These are phyloP conservation scores for Vimba vimba DNA, from an alignment of 2,113 vertebrate species.

Conservation along the genomic window DNA sequence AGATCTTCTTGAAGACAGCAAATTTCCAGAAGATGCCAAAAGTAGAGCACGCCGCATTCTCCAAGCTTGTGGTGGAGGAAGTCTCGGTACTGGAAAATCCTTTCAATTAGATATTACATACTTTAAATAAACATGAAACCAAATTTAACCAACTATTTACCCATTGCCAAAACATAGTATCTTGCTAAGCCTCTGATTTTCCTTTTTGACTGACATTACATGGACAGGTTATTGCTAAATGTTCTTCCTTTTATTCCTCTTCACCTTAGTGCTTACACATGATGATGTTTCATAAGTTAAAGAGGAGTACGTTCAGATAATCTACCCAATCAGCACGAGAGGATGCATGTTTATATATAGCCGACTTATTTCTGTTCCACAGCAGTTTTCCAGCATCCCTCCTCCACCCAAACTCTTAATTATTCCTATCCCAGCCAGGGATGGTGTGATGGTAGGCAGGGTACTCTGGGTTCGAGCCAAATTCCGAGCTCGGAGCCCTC, in stretches of 20 bases:
- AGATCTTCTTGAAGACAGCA: slow-evolving; percentile 67
- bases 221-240: not conserved
- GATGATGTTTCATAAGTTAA: no score
- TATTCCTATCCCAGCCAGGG: no score
- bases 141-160: not conserved
- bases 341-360: no score
- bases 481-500: no score
- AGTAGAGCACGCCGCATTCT: slow-evolving; percentile 69
- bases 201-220: not conserved
- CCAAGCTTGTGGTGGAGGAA: slow-evolving; percentile 72
- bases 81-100: slow-evolving; percentile 69
- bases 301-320: no score
- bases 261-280: not conserved
- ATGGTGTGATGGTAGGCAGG: no score
- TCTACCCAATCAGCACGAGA: no score
- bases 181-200: not conserved
- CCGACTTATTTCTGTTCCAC: no score
- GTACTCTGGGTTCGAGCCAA: no score
- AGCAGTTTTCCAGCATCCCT: no score
- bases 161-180: not conserved
- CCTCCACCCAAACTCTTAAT: no score
- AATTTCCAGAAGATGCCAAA: slow-evolving; percentile 75
- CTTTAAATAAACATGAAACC: not conserved
- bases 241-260: not conserved
- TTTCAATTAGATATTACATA: not conserved